Conservation (phyloP, 2,113 vertebrate species). For the Chaetops frenatus region DNA sequence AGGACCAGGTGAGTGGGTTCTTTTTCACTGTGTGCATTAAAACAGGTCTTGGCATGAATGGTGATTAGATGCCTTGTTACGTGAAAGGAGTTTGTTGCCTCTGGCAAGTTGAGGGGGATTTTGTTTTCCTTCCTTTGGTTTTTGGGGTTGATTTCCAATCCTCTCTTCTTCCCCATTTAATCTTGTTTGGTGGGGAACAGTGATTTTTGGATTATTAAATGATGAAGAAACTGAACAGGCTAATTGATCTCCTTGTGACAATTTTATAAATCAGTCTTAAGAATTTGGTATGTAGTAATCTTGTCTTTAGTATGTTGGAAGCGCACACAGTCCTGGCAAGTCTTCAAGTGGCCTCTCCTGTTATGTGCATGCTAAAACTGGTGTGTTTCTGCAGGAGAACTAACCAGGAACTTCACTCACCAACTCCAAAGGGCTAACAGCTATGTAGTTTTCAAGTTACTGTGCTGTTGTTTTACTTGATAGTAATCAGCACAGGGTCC, state of each 20-base stretch:
- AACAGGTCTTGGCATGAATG: neutral
- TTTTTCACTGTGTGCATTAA: neutral
- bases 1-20: constrained; percentile 82
- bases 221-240: neutral
- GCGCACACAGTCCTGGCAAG: neutral
- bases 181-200: neutral
- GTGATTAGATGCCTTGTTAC: neutral
- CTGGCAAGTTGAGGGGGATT: neutral
- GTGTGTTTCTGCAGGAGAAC: constrained; percentile 9
- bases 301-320: neutral
- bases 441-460: neutral
- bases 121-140: neutral
- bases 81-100: neutral
- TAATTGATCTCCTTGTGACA: neutral
- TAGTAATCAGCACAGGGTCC: neutral
- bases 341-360: neutral
- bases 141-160: neutral
- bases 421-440: neutral
- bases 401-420: constrained; percentile 13
- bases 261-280: neutral
- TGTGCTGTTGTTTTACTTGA: neutral
- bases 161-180: neutral
- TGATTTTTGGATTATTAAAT: neutral
- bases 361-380: neutral
- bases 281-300: neutral